Percentiles rank a stretch among this genome's conserved stretches.
These are phyloP conservation scores for Oligia latruncula DNA, from an alignment of 2,888 invertebrate genomes.

Conservation along the genomic window DNA sequence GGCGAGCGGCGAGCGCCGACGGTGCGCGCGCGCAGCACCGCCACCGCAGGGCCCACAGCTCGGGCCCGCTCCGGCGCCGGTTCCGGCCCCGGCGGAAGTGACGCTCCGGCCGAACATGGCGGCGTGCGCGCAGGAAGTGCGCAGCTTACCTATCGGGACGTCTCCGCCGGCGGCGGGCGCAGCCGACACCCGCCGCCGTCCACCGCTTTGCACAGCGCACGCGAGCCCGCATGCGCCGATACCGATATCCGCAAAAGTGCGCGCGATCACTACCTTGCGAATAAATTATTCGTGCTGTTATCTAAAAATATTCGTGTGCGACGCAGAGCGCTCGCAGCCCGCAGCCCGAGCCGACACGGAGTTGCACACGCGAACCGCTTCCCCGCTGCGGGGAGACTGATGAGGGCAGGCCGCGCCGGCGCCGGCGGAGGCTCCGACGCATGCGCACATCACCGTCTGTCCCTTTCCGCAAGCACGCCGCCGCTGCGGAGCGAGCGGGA, in stretches of 20 bases:
- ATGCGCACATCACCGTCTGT: conserved; percentile 85
- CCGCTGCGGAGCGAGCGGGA: conserved; percentile 81
- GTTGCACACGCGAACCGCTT: conserved; percentile 88
- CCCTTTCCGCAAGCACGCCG: conserved; percentile 76
- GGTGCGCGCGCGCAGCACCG: conserved; percentile 72
- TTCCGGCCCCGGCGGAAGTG: conserved; percentile 88
- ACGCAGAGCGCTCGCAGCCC: conserved; percentile 80
- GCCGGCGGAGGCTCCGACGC: conserved; percentile 88
- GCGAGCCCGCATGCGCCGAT: conserved; percentile 84
- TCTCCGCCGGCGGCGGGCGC: conserved; percentile 81
- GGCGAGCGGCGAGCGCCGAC: conserved; percentile 69
- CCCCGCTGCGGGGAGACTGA: conserved; percentile 90
- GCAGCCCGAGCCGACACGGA: conserved; percentile 80
- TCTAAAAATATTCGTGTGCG: conserved; percentile 90
- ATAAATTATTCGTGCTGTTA: conserved; percentile 89
- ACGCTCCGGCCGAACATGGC: conserved; percentile 89
- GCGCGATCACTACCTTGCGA: conserved; percentile 88
- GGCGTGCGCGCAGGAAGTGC: conserved; percentile 90
- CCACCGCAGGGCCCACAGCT: conserved; percentile 78
- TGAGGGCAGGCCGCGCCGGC: conserved; percentile 89
- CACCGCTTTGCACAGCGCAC: conserved; percentile 75
- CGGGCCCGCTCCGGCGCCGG: conserved; percentile 78
- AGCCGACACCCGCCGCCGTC: conserved; percentile 77
- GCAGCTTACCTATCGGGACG: conserved; percentile 90
- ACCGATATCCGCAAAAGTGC: conserved; percentile 87